A percentile compares a stretch with the other conserved stretches of the same genome.
Evolutionary conservation across 2,888 invertebrate genomes (phyloP).

Genomic region (Trichogramma dendrolimi): DNA sequence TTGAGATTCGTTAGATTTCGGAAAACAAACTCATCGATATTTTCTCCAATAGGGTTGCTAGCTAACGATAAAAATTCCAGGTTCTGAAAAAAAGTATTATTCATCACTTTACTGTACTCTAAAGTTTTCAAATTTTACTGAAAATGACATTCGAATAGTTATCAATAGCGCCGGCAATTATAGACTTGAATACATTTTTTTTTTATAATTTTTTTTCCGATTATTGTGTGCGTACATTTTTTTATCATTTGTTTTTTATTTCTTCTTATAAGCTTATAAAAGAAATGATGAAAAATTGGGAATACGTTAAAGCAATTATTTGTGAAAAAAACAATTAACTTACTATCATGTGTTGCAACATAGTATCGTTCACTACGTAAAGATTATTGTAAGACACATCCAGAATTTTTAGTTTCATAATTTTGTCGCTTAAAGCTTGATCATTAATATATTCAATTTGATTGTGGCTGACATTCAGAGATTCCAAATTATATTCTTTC

Average conservation of each 20-base stretch:
- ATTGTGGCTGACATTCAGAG: constrained; percentile 81
- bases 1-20: constrained; percentile 36
- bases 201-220: background rate
- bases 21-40: constrained; percentile 46
- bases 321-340: background rate
- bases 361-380: constrained; percentile 44
- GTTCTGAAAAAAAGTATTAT: constrained; percentile 32
- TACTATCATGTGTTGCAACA: constrained; percentile 48
- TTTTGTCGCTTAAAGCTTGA: constrained; percentile 43
- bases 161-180: no score
- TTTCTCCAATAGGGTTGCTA: constrained; percentile 44
- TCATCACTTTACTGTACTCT: background rate
- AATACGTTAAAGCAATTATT: background rate
- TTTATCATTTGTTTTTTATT: background rate
- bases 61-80: constrained; percentile 44
- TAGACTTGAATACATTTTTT: background rate
- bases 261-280: background rate
- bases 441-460: constrained; percentile 70
- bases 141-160: no score
- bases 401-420: constrained; percentile 42
- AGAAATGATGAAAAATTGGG: background rate
- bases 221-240: background rate
- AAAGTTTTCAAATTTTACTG: background rate
- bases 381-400: constrained; percentile 47
- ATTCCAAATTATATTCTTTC: constrained; percentile 80